Evolutionary conservation across 2,797 vertebrate species (phyloP), one percentile per base, ranked within the genome.

Genomic region (Podarcis lilfordi): DNA sequence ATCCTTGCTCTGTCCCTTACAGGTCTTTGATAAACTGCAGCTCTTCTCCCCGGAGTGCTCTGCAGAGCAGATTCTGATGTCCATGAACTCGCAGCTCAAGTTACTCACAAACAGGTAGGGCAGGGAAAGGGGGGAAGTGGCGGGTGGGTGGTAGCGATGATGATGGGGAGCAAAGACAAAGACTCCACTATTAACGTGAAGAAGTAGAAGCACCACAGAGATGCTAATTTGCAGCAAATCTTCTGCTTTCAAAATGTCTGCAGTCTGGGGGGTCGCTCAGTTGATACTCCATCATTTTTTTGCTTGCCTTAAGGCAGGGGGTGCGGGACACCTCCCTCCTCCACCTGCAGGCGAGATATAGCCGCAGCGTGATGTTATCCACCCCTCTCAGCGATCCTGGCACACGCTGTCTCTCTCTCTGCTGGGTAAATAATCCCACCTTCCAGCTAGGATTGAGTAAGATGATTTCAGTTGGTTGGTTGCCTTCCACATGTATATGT

Each of bases 11-110:
- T 94, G 68, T 64, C 91, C 80, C 71, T 89, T 86, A 8, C 74
- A 97, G 97, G 97, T 97, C 25, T 97, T 97, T 72, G 96, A 96
- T 87, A 96, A 96, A 76, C 94, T 97, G 76, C 93, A 94, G 29
- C 94, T 97, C 85, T 93, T 94, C 87, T 91, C 93, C 68, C 93
- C 93, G 4, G 89, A 90, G 74, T 94, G 92, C 80, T 94, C 93
- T 11, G 64, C 92, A 27, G 88, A 94, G 68, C 93, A 95, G 80
- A 96, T 97, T 80, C 91, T 97, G 87, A 97, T 97, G 97, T 95
- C 97, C 64, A 96, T 96, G 89, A 96, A 96, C 90, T 97, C 96
- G 50, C 93, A 96, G 59, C 95, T 97, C 90, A 94, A 89, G 92
- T 92, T 96, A 80, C 92, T 92, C n/a, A 96, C 95, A 59, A 97